These are phyloP conservation scores for Lophotriccus pileatus DNA, from an alignment of 2,797 vertebrate species.

Conservation along the genomic window DNA sequence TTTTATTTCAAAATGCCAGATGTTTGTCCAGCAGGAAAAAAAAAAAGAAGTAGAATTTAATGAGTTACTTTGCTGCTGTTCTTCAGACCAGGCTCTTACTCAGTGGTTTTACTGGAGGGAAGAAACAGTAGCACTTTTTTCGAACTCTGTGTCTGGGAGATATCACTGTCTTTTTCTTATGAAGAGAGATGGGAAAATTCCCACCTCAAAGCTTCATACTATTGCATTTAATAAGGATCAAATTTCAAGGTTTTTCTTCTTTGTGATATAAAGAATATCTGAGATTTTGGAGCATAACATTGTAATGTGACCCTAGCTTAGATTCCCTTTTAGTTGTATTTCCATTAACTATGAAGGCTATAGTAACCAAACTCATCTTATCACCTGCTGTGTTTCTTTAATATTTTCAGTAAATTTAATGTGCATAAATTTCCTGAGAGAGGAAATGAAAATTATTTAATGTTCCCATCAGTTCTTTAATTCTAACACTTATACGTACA, in stretches of 20 bases:
- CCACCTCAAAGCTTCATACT: neutral
- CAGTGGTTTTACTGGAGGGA: neutral
- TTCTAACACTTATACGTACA: rapidly evolving
- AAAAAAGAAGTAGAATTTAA: neutral
- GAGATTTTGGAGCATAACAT: neutral
- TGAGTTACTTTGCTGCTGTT: neutral
- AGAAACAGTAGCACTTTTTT: neutral
- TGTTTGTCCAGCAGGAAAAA: neutral
- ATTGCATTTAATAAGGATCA: neutral
- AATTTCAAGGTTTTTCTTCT: neutral
- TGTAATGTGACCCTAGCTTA: neutral
- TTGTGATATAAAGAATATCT: neutral
- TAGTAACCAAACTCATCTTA: neutral
- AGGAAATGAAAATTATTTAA: neutral
- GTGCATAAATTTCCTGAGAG: neutral
- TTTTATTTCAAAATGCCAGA: neutral
- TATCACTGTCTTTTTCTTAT: neutral
- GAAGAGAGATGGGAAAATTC: rapidly evolving
- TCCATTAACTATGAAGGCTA: neutral
- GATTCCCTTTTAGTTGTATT: neutral
- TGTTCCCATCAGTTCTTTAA: neutral
- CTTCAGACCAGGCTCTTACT: neutral
- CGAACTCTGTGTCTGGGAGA: neutral
- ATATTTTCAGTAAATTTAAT: neutral
- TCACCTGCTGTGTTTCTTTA: neutral